Evolutionary conservation across 2,888 invertebrate species (phyloP).

Genomic region (Pseudococcus viburni): DNA sequence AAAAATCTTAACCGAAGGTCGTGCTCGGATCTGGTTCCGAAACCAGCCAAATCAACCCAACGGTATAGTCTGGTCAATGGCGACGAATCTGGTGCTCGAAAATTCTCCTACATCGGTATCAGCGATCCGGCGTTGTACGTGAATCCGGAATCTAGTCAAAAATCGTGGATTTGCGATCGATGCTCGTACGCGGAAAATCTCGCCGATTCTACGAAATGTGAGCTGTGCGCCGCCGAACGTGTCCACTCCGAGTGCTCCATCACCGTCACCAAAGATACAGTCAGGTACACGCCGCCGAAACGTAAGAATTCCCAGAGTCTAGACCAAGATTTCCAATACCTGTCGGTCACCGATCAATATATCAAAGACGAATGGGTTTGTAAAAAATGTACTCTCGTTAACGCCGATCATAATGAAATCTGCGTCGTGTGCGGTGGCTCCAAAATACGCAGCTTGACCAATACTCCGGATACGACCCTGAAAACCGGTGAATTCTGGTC

Average conservation of each 20-base stretch:
- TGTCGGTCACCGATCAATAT: constrained; percentile 67
- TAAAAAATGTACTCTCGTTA: constrained; percentile 88
- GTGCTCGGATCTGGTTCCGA: constrained; percentile 11
- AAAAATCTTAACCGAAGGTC: constrained; percentile 25
- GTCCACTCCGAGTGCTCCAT: constrained; percentile 75
- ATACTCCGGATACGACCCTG: constrained; percentile 79
- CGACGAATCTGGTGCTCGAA: constrained; percentile 66
- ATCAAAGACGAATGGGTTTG: constrained; percentile 81
- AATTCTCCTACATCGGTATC: constrained; percentile 70
- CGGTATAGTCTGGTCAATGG: constrained; percentile 34
- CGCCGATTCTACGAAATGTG: constrained; percentile 84
- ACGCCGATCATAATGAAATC: constrained; percentile 79
- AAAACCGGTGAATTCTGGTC: constrained; percentile 84
- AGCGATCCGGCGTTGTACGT: constrained; percentile 69
- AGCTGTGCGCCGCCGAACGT: constrained; percentile 77
- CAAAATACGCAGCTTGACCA: constrained; percentile 79
- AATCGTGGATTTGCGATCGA: constrained; percentile 85
- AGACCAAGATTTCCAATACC: constrained; percentile 68
- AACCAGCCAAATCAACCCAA: not conserved
- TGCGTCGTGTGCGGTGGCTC: constrained; percentile 93
- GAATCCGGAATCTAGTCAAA: constrained; percentile 55
- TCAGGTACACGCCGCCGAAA: constrained; percentile 72
- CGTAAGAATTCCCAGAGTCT: constrained; percentile 67
- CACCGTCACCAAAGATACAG: constrained; percentile 70
- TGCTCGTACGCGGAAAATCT: constrained; percentile 92